A percentile compares a stretch with the other conserved stretches of the same genome.
These are phyloP conservation scores for Phyllotreta cruciferae DNA, from an alignment of 2,888 invertebrate species.

Conservation along the genomic window DNA sequence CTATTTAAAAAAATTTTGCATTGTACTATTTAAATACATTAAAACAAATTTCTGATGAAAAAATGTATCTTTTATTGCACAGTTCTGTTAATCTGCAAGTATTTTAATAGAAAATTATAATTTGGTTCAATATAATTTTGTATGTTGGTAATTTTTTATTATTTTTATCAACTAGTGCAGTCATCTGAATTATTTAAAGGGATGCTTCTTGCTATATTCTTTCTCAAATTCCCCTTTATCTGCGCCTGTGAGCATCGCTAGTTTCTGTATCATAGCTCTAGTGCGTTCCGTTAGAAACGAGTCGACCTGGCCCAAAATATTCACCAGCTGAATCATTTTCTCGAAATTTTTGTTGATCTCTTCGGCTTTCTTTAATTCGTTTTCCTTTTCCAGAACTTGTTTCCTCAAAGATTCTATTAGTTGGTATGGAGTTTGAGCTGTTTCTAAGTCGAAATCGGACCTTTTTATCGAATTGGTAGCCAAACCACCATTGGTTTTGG, in stretches of 20 bases:
- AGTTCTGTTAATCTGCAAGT: no score
- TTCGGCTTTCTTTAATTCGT: slow-evolving; percentile 55
- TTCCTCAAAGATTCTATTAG: slow-evolving; percentile 48
- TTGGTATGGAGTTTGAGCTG: slow-evolving; percentile 38
- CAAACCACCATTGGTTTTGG: slow-evolving; percentile 35
- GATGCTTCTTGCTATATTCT: slow-evolving; percentile 14
- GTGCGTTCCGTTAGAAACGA: slow-evolving; percentile 61
- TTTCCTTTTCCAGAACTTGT: slow-evolving; percentile 52
- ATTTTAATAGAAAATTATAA: no score
- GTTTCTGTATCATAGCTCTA: slow-evolving; percentile 58
- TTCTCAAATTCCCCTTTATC: slow-evolving; percentile 48
- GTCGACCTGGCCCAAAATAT: slow-evolving; percentile 63
- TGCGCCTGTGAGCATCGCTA: slow-evolving; percentile 59
- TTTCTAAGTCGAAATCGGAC: slow-evolving; percentile 34
- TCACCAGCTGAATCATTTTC: slow-evolving; percentile 61
- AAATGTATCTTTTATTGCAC: no score
- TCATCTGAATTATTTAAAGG: not conserved
- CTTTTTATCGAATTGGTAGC: slow-evolving; percentile 40
- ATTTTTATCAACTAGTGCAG: slow-evolving; percentile 40
- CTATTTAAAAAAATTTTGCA: slow-evolving; percentile 33
- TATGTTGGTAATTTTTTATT: not conserved
- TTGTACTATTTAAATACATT: slow-evolving; percentile 38
- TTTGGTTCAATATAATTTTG: no score
- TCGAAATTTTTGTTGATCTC: slow-evolving; percentile 61
- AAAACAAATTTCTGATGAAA: slow-evolving; percentile 13